Base-by-base conservation (phyloP, 2,888 invertebrate species). In the Nipponacmea schrenckii region DNA sequence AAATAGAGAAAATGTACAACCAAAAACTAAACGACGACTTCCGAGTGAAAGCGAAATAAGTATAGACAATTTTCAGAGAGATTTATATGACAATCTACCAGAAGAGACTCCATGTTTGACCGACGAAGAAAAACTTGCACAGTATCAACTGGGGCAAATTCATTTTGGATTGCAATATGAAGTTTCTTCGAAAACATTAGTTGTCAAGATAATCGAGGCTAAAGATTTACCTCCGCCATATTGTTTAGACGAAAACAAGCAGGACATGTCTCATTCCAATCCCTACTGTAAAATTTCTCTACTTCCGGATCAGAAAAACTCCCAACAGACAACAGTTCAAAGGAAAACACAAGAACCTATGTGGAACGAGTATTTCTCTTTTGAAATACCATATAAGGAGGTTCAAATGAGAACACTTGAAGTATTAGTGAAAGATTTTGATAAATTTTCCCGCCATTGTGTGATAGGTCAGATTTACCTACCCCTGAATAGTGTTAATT, bases 241-340 rank as follows among this genome's bases (percentile, higher is more conserved):
- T 74, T 81, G 80, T 70, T 82, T 88, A 62, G 86, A 87, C 70
- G 83, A 86, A 74, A 83, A 84, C 74, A 86, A 86, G 76, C 87
- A 87, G 69, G 90, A 90, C 80, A 84, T 89, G 84, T 87, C 89
- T 14, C 89, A 90, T 77, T 90, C 90, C 17, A 90, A 90, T 78
- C 90, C 90, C 15, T 88, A 88, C 78, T 87, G 86, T 76, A 87
- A 86, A 73, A 81, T 90, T 56, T 89, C 87, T 17, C 84, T 90
- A 20, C 81, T 90, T 62, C 90, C 90, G 0, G 90, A 90, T 80
- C 85, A 85, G 72, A 89, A 89, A 80, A 87, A 88, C 76, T 88
- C 89, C 20, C 86, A 87, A 70, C 90, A 90, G 81, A 89, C 90
- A 5, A 83, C 88, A 4, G 89, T 90, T 39, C 87, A 90, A 79